phyloP scores from a whole-genome alignment of 2,797 vertebrate genomes.

The Helicolenus hilgendorfi region DNA sequence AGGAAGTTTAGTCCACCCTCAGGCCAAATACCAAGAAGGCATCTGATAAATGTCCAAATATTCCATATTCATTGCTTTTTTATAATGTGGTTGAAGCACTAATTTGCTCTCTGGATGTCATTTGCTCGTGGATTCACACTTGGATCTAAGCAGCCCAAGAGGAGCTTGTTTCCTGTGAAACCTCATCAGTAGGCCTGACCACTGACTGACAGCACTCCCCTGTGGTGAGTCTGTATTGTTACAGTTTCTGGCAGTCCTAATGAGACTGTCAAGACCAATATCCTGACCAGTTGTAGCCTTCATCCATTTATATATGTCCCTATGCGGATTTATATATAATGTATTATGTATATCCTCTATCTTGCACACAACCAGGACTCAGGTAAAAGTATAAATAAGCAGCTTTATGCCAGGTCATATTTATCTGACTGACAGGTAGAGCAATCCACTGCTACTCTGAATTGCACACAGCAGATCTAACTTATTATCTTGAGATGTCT shows the following conservation, averaged over 20 bases:
- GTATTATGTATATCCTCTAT: background rate
- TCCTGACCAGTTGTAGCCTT: background rate
- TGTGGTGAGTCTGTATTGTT: slow-evolving; percentile 50
- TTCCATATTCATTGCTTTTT: background rate
- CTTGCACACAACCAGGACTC: background rate
- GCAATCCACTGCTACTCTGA: background rate
- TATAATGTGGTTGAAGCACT: background rate
- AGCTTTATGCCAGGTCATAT: slow-evolving; percentile 1
- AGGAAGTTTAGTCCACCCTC: background rate
- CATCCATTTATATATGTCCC: background rate
- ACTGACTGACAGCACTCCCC: slow-evolving; percentile 64
- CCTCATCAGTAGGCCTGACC: background rate
- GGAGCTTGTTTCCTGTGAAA: background rate
- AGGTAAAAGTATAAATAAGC: background rate
- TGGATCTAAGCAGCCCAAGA: background rate
- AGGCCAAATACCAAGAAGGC: background rate
- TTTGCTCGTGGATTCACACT: slow-evolving; percentile 4
- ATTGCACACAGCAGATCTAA: background rate
- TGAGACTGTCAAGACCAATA: background rate
- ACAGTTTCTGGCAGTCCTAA: slow-evolving; percentile 9
- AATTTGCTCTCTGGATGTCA: slow-evolving; percentile 2
- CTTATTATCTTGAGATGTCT: slow-evolving; percentile 22
- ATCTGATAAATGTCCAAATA: background rate
- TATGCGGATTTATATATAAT: background rate
- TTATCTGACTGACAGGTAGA: background rate